Evolutionary conservation across 2,888 invertebrate species (phyloP), one percentile per base, ranked within the genome.

Genomic region (Chymomyza fuscimana): DNA sequence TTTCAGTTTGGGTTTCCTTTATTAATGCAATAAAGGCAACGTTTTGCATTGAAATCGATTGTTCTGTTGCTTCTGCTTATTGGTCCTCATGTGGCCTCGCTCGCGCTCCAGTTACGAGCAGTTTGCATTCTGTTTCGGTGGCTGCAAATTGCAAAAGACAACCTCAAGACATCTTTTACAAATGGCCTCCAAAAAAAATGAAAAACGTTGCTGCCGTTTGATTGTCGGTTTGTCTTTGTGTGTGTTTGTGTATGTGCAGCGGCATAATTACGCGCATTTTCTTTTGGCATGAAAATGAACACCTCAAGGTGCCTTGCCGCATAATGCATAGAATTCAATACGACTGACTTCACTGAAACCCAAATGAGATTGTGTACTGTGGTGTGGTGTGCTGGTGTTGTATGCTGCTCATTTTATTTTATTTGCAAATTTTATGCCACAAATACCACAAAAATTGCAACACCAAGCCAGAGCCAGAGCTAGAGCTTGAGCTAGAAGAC

Each of bases 401-500:
- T 46, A 46, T 69, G 77, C 74, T 74, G 73, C 84, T 83, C 87
- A 82, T 84, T 83, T 84, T 76, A 81, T 82, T 87, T 87, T 86
- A 79, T 79, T 73, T 79, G 80, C 79, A 80, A 80, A 81, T 80
- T 84, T 82, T 76, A 79, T 85, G 84, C 85, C 87, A 85, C 88
- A 87, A 85, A 86, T 86, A 87, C 88, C 88, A 87, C 81, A 87
- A 86, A 84, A 76, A 81, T 85, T 87, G 85, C 85, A 83, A 86
- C 79, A 85, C 74, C 64, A 67, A 40, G 58, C 32, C 32, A 7
- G 32, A 32, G 32, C 32, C 4, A 32, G 32, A 32, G 32, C 32
- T 32, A 6, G 32, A 32, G 32, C 32, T 32, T 1, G 7, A 32
- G 32, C 65, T 29, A 66, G 51, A 60, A 52, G 60, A 50, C 59